phyloP scores from a whole-genome alignment of 2,888 invertebrate species.

The Mycalesis mineus region DNA sequence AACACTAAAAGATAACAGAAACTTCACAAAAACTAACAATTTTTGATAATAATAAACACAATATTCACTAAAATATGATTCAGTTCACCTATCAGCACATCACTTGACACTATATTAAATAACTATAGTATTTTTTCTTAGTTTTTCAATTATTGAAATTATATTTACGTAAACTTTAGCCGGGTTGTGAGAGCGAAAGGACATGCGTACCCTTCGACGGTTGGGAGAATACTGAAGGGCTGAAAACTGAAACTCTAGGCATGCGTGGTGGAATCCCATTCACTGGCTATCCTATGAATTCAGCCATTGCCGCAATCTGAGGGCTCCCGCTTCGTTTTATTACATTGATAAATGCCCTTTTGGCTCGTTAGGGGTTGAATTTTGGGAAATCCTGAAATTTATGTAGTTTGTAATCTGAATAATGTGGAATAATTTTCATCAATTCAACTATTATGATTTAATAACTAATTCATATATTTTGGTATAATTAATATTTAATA shows the following conservation, averaged over 20 bases:
- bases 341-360: not conserved
- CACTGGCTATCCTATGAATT: constrained; percentile 13
- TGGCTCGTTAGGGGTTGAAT: not conserved
- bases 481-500: too few relatives aligned
- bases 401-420: not conserved
- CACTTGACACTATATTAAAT: not conserved
- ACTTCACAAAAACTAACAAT: not conserved
- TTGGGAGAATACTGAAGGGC: constrained; percentile 6
- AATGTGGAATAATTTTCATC: too few relatives aligned
- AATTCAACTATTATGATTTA: too few relatives aligned
- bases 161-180: constrained; percentile 5
- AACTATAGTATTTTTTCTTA: not conserved
- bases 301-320: not conserved
- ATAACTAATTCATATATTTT: too few relatives aligned
- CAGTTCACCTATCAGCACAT: not conserved
- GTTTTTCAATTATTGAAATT: not conserved
- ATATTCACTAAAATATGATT: not conserved
- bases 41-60: not conserved
- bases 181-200: not conserved
- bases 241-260: constrained; percentile 3
- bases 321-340: not conserved
- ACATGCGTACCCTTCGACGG: not conserved
- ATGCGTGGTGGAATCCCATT: constrained; percentile 16
- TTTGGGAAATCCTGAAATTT: not conserved
- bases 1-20: constrained; percentile 1